Base-by-base conservation (phyloP, 2,888 invertebrate species). In the Dugesia japonica region DNA sequence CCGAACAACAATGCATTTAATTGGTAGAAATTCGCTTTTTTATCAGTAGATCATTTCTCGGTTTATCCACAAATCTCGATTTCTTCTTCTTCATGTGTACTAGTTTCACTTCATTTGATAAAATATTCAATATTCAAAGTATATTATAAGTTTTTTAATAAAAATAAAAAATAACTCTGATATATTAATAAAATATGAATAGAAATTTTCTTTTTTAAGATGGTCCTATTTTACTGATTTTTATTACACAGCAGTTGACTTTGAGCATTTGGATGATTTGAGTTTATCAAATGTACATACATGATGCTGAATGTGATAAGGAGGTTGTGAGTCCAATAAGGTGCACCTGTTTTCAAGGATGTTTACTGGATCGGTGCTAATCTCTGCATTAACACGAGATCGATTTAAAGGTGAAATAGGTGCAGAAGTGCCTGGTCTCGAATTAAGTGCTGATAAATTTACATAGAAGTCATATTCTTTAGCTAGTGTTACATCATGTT, bases 151-250 rank as follows among this genome's bases (percentile, higher is more conserved):
- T n/a, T n/a, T n/a, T 38, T 38, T 13, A 38, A 13, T 38, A 38
- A 38, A 56, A 56, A 56, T 56, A 56, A 56, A 56, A 56, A 56
- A 56, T 56, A 56, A 56, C 56, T 56, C 56, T 56, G 56, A 56
- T 56, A 56, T 56, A 56, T 56, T 56, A 56, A 56, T 56, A 56
- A 56, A 56, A 56, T 56, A 56, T 56, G n/a, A 56, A 56, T 56
- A 56, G 4, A 20, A n/a, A 56, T 56, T 56, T 56, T 56, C 56
- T 56, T n/a, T n/a, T 13, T 9, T 56, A 20, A 9, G n/a, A 56
- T 56, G 56, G 56, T 56, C 56, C 56, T 56, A n/a, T 13, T 7
- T 56, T n/a, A 4, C 4, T 4, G 1, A n/a, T 23, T 9, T 20
- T 56, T 56, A 4, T 56, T 56, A 56, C 56, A 56, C 56, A 56